Percentiles rank a stretch among this genome's conserved stretches.
Conservation (phyloP, 2,888 invertebrate genomes). For the Dysmachus trigonus region DNA sequence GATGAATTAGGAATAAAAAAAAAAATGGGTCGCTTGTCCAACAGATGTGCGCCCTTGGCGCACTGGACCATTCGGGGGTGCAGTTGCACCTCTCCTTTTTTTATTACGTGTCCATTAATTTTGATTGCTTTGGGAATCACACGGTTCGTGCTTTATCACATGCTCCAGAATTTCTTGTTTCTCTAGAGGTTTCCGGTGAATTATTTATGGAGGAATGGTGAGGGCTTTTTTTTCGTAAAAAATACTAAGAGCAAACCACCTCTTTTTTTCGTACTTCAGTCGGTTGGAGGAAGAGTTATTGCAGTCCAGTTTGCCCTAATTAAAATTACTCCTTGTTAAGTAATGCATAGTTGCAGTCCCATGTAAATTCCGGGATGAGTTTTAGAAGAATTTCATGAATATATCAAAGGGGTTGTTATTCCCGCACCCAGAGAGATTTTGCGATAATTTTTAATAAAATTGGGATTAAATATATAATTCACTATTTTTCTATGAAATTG, state of each 20-base stretch:
- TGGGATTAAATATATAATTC: no score
- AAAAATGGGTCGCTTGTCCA: background rate
- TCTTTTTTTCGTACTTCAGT: background rate
- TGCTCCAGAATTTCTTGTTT: background rate
- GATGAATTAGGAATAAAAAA: background rate
- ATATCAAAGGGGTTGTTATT: background rate
- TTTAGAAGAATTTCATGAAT: background rate
- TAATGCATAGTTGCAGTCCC: background rate
- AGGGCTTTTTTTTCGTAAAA: background rate
- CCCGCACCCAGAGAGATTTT: no score
- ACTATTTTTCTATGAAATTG: no score
- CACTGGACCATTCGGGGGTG: background rate
- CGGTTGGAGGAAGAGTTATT: background rate
- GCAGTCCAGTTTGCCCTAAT: background rate
- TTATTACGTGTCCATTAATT: background rate
- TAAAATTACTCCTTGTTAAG: background rate
- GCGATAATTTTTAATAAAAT: no score
- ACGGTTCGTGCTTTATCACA: background rate
- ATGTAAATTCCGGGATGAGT: background rate
- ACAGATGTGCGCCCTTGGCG: background rate
- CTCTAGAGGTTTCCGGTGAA: background rate
- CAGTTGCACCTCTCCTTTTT: background rate
- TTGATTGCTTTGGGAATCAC: conserved; percentile 6
- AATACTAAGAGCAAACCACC: background rate
- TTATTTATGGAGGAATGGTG: background rate